Conservation (phyloP, 1,140 invertebrate genomes). For the Linepithema humile region DNA sequence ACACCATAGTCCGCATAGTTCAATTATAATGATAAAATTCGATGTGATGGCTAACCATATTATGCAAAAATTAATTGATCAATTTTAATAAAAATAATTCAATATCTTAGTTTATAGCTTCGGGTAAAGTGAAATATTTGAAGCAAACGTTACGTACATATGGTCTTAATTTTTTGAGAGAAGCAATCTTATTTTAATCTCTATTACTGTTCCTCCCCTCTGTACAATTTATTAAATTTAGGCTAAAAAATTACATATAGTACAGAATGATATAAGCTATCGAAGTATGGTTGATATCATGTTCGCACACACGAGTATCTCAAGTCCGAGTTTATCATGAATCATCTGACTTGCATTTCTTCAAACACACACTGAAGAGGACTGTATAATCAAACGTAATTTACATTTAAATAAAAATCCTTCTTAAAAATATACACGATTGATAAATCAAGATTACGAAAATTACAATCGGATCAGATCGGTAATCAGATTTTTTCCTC, state of each 20-base stretch:
- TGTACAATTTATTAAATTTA: not conserved
- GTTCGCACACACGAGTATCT: not conserved
- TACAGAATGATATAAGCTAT: not conserved
- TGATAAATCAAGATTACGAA: not conserved
- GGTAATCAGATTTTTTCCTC: not conserved
- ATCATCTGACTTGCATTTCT: conserved; percentile 11
- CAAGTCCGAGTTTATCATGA: conserved; percentile 8
- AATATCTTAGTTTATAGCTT: not conserved
- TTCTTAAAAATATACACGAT: not conserved
- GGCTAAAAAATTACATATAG: not conserved
- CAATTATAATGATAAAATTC: not conserved
- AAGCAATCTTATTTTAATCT: not conserved
- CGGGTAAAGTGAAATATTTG: not conserved
- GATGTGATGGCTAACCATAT: not conserved
- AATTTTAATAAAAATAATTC: no score
- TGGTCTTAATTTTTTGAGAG: no score
- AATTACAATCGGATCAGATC: no score
- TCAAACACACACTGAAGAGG: not conserved
- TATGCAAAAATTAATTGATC: not conserved
- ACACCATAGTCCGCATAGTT: not conserved
- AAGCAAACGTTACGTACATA: not conserved
- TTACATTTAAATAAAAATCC: not conserved
- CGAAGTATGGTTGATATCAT: not conserved
- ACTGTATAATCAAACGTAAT: not conserved
- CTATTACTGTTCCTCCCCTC: not conserved